A percentile compares a stretch with the other conserved stretches of the same genome.
These are phyloP conservation scores for Hyphantria cunea DNA, from an alignment of 1,140 invertebrate genomes.

Conservation along the genomic window DNA sequence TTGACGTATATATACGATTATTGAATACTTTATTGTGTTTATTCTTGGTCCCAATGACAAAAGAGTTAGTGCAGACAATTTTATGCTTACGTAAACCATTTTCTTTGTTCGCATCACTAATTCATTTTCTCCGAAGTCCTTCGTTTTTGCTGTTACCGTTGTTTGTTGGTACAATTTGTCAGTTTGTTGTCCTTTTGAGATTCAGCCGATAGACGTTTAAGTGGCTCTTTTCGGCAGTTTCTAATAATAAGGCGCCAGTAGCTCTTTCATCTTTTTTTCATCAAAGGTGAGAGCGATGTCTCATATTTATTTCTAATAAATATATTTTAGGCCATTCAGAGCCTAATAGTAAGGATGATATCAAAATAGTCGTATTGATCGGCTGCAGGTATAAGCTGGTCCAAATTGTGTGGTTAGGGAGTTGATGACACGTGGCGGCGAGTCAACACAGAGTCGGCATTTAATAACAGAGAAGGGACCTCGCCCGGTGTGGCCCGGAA, in stretches of 20 bases:
- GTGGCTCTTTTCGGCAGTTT: constrained; percentile 68
- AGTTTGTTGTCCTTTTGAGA: constrained; percentile 72
- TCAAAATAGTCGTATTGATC: constrained; percentile 5
- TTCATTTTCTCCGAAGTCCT: constrained; percentile 30
- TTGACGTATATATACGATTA: constrained; percentile 24
- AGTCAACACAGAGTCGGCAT: constrained; percentile 35
- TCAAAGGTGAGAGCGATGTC: constrained; percentile 48
- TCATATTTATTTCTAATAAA: constrained; percentile 16
- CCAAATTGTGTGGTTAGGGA: constrained; percentile 38
- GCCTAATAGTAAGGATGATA: constrained; percentile 22
- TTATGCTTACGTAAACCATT: constrained; percentile 37
- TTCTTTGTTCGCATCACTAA: constrained; percentile 37
- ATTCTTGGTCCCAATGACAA: constrained; percentile 30
- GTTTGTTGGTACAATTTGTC: constrained; percentile 73
- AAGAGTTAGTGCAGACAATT: constrained; percentile 37
- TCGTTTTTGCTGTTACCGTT: constrained; percentile 52
- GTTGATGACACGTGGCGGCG: constrained; percentile 40
- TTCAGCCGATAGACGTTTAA: constrained; percentile 62
- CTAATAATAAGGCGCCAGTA: constrained; percentile 78
- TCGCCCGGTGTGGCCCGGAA: constrained; percentile 63
- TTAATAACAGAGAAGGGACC: constrained; percentile 43
- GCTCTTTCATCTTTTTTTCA: constrained; percentile 59
- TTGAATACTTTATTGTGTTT: constrained; percentile 25
- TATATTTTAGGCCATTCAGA: constrained; percentile 28
- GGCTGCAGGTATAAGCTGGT: constrained; percentile 8